Evolutionary conservation across 2,888 invertebrate species (phyloP).

Genomic region (Harmothoe impar): DNA sequence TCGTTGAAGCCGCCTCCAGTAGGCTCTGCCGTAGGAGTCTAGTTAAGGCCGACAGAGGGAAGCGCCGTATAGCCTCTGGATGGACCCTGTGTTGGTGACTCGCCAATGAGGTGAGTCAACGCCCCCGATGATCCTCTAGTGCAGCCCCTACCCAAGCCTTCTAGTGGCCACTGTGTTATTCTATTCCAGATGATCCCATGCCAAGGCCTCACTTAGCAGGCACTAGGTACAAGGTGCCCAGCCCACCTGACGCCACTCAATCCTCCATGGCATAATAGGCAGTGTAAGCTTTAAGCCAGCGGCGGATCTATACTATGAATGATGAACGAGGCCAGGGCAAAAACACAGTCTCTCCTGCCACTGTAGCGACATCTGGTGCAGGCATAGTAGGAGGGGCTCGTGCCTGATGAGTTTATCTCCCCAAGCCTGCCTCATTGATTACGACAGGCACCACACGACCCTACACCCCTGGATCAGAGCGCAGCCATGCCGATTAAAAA

Average conservation of each 20-base stretch:
- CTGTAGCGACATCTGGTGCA: constrained; percentile 10
- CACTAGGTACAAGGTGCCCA: neutral
- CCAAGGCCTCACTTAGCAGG: neutral
- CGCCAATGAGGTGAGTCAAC: constrained; percentile 49
- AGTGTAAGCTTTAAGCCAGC: neutral
- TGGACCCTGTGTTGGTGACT: constrained; percentile 6
- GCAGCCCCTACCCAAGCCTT: neutral
- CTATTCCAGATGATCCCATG: neutral
- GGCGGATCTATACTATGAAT: constrained; percentile 36
- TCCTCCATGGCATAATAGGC: neutral
- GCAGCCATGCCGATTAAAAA: neutral
- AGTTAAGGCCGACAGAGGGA: too few species aligned
- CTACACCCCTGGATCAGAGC: constrained; percentile 29
- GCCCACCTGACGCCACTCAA: neutral
- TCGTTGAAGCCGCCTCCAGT: neutral
- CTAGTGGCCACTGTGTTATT: neutral
- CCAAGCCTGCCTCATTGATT: constrained; percentile 23
- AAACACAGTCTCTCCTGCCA: neutral
- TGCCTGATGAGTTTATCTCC: constrained; percentile 32
- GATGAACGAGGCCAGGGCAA: neutral
- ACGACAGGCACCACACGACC: constrained; percentile 34
- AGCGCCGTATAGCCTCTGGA: neutral
- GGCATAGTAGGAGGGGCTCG: neutral
- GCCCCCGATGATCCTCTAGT: neutral
- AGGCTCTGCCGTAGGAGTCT: neutral